phyloP scores from a whole-genome alignment of 2,888 invertebrate genomes.

The Oeneis ivallda region DNA sequence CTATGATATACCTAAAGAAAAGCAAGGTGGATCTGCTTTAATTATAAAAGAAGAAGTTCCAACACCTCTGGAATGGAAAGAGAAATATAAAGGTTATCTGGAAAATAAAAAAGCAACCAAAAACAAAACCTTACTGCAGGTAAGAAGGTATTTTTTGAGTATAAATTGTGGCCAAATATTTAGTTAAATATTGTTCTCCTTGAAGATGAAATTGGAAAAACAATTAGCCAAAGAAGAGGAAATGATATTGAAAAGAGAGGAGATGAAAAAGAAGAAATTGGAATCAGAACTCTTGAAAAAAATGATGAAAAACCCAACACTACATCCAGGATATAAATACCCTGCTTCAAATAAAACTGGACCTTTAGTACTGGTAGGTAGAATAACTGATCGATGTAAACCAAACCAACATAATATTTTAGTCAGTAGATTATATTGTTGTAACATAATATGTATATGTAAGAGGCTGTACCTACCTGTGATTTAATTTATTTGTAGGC shows the following conservation, averaged over 20 bases:
- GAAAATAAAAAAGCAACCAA: slow-evolving; percentile 52
- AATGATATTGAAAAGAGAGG: slow-evolving; percentile 48
- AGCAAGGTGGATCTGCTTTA: slow-evolving; percentile 51
- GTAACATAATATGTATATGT: too few species aligned
- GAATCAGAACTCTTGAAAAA: slow-evolving; percentile 55
- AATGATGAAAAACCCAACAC: slow-evolving; percentile 63
- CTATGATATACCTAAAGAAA: slow-evolving; percentile 57
- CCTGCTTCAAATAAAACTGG: slow-evolving; percentile 56
- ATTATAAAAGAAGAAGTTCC: slow-evolving; percentile 58
- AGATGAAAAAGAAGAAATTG: slow-evolving; percentile 48
- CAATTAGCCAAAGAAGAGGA: slow-evolving; percentile 50
- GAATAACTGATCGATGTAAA: background rate
- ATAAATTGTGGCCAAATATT: background rate
- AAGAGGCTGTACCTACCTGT: too few species aligned
- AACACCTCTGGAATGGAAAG: slow-evolving; percentile 58
- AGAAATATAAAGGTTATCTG: slow-evolving; percentile 52
- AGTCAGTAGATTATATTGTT: too few species aligned
- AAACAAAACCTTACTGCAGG: slow-evolving; percentile 47
- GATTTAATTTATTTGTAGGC: slow-evolving; percentile 42
- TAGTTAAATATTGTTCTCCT: background rate
- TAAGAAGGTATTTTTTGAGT: slow-evolving; percentile 17
- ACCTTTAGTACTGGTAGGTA: slow-evolving; percentile 48
- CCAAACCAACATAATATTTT: background rate
- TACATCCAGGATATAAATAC: slow-evolving; percentile 64
- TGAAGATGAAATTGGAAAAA: slow-evolving; percentile 53